Evolutionary conservation across 1,140 invertebrate genomes (phyloP).

Genomic region (Maniola jurtina): DNA sequence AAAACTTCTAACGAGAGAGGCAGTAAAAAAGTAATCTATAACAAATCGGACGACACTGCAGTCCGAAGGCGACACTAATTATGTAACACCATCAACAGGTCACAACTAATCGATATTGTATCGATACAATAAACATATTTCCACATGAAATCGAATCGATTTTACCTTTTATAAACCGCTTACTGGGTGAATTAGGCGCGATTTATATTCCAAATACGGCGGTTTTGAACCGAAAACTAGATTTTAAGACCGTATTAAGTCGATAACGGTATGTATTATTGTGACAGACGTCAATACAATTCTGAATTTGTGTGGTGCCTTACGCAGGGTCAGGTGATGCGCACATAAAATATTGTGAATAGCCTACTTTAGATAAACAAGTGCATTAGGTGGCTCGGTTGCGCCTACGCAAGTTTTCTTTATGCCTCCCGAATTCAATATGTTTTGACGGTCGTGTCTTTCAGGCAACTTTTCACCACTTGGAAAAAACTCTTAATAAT

Average conservation of each 20-base stretch:
- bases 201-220: conserved; percentile 32
- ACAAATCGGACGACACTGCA: conserved; percentile 6
- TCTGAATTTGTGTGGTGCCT: conserved; percentile 26
- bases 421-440: not conserved
- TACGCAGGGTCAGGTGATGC: conserved; percentile 22
- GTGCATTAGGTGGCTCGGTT: conserved; percentile 13
- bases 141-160: conserved; percentile 28
- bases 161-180: conserved; percentile 25
- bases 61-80: not conserved
- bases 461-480: no score
- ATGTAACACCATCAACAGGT: conserved; percentile 8
- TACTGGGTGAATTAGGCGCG: conserved; percentile 24
- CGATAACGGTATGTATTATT: conserved; percentile 25
- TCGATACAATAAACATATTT: conserved; percentile 17
- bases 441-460: no score
- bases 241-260: conserved; percentile 21
- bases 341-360: conserved; percentile 32
- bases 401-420: conserved; percentile 21
- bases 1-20: not conserved
- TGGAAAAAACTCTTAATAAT: no score
- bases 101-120: conserved; percentile 19
- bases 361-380: conserved; percentile 31
- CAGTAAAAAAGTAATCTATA: conserved; percentile 2
- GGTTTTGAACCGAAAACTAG: conserved; percentile 26
- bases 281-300: conserved; percentile 27